Percentiles rank a stretch among this genome's conserved stretches.
These are phyloP conservation scores for Nestor notabilis DNA, from an alignment of 2,113 vertebrate species.

Conservation along the genomic window DNA sequence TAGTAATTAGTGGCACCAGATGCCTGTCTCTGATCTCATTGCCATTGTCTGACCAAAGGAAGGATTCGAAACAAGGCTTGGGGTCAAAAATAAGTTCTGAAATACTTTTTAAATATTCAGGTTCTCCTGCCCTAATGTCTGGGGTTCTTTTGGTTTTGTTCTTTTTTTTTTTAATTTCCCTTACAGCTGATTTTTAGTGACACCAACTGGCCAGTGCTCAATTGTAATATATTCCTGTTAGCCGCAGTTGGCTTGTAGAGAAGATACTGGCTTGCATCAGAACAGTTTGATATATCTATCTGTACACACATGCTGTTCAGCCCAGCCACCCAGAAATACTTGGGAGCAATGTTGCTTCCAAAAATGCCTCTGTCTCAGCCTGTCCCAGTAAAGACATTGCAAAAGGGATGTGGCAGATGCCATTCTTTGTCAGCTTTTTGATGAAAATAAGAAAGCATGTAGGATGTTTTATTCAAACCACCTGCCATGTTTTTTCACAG, in stretches of 20 bases:
- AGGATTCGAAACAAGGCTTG: constrained; percentile 36
- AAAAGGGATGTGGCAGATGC: background rate
- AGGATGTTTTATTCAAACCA: background rate
- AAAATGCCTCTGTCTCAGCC: background rate
- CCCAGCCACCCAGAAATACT: background rate
- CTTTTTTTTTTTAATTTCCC: background rate
- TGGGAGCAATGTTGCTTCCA: background rate
- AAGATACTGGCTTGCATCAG: background rate
- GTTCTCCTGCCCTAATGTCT: background rate
- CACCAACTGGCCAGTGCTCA: constrained; percentile 28
- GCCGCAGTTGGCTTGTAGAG: background rate
- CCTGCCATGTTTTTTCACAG: background rate
- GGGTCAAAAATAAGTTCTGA: constrained; percentile 9
- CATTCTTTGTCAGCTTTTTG: background rate
- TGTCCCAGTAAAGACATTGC: background rate
- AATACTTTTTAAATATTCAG: constrained; percentile 2
- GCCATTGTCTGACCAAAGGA: constrained; percentile 61
- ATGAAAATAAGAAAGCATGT: background rate
- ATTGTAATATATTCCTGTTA: background rate
- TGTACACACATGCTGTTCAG: background rate
- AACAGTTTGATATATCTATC: background rate
- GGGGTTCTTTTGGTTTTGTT: too few species aligned
- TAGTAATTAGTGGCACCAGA: background rate
- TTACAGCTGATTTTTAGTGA: constrained; percentile 30
- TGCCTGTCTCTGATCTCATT: constrained; percentile 32